Conservation (phyloP, 2,113 vertebrate genomes). For the Pavo muticus region DNA sequence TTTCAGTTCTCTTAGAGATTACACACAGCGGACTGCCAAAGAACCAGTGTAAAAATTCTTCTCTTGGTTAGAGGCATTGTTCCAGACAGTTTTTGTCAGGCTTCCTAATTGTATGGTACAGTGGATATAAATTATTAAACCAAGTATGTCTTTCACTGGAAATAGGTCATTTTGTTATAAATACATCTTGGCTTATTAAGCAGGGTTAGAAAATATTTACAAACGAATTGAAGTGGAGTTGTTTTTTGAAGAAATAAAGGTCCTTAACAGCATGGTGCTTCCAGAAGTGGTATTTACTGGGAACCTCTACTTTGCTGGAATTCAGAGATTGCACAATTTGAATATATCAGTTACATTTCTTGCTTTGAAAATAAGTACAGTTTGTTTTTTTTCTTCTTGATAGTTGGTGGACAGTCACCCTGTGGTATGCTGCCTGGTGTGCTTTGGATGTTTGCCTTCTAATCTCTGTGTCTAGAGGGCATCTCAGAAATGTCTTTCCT, state of each 20-base stretch:
- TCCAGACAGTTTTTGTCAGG: background rate
- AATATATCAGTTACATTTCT: background rate
- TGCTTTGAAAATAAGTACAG: background rate
- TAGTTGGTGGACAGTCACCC: background rate
- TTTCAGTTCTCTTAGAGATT: background rate
- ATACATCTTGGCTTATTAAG: conserved; percentile 16
- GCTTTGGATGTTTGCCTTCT: background rate
- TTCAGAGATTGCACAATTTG: background rate
- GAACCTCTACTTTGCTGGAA: background rate
- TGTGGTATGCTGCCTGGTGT: background rate
- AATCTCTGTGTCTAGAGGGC: background rate
- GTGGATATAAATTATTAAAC: background rate
- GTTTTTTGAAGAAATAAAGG: conserved; percentile 16
- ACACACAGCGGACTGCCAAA: background rate
- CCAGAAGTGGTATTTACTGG: background rate
- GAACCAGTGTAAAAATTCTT: background rate
- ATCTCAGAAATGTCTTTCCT: background rate
- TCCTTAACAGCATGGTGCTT: background rate
- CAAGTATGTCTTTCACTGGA: background rate
- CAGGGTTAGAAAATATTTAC: conserved; percentile 4
- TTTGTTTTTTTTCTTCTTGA: background rate
- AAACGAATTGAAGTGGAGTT: background rate
- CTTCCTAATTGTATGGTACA: background rate
- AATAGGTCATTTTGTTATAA: background rate
- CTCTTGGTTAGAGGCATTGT: background rate